Percentiles rank a stretch among this genome's conserved stretches.
These are phyloP conservation scores for Xylocampa areola DNA, from an alignment of 2,888 invertebrate genomes.

Conservation along the genomic window DNA sequence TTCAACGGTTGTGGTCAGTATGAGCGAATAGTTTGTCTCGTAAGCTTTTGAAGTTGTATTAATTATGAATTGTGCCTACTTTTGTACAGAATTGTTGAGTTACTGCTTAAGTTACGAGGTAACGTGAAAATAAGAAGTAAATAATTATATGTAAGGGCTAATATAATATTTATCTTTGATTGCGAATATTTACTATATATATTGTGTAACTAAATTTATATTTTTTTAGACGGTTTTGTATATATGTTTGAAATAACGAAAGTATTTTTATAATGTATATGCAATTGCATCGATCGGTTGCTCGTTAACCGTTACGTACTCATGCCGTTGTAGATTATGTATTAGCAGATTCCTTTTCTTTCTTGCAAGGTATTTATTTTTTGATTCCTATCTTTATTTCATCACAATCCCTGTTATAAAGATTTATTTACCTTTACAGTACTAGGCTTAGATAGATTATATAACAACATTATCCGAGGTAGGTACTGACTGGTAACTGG, in stretches of 20 bases:
- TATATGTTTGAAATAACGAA: no score
- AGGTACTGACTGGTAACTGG: no score
- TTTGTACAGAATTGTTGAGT: constrained; percentile 27
- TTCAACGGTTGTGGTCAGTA: neutral
- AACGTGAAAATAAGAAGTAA: constrained; percentile 1
- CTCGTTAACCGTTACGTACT: no score
- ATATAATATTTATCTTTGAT: constrained; percentile 10
- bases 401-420: no score
- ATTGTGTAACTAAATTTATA: neutral
- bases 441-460: no score
- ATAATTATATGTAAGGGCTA: constrained; percentile 14
- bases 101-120: constrained; percentile 7
- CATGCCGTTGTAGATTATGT: neutral
- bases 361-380: neutral
- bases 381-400: no score
- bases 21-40: neutral
- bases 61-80: constrained; percentile 27
- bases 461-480: no score
- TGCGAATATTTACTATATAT: constrained; percentile 5
- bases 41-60: neutral
- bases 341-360: neutral
- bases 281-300: no score
- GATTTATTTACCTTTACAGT: no score
- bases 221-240: no score
- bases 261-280: neutral